Conservation (phyloP, 2,888 invertebrate species). For the Sinohyriopsis cumingii region DNA sequence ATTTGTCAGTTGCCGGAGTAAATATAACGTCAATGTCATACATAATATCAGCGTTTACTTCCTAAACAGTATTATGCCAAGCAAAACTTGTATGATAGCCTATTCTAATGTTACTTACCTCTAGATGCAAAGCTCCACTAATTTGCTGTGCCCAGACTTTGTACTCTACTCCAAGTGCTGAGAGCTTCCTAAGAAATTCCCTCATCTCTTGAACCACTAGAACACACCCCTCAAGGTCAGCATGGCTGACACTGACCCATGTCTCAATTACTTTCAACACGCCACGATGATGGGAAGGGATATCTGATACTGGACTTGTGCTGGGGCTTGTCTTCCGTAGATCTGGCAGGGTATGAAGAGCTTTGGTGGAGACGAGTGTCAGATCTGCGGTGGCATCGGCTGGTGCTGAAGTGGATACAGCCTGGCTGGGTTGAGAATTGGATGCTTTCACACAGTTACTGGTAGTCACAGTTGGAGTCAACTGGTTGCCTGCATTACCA, state of each 20-base stretch:
- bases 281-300: conserved; percentile 64
- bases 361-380: conserved; percentile 18
- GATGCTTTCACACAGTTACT: too few relatives aligned
- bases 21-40: too few relatives aligned
- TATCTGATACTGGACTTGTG: conserved; percentile 53
- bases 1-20: too few relatives aligned
- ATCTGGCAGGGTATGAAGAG: conserved; percentile 21
- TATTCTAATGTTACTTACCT: conserved; percentile 50
- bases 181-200: conserved; percentile 75
- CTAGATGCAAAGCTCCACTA: conserved; percentile 59
- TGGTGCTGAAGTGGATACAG: not conserved
- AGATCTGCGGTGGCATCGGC: conserved; percentile 8
- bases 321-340: conserved; percentile 27
- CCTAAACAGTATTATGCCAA: not conserved
- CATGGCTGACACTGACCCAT: conserved; percentile 65
- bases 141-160: conserved; percentile 73
- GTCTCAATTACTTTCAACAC: conserved; percentile 68
- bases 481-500: not conserved
- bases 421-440: too few relatives aligned
- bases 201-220: conserved; percentile 74
- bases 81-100: too few relatives aligned
- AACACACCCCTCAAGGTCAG: conserved; percentile 65
- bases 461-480: too few relatives aligned
- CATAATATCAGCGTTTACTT: too few relatives aligned
- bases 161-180: conserved; percentile 75